Evolutionary conservation across 2,888 invertebrate genomes (phyloP).

Genomic region (Ophion obscuratus): DNA sequence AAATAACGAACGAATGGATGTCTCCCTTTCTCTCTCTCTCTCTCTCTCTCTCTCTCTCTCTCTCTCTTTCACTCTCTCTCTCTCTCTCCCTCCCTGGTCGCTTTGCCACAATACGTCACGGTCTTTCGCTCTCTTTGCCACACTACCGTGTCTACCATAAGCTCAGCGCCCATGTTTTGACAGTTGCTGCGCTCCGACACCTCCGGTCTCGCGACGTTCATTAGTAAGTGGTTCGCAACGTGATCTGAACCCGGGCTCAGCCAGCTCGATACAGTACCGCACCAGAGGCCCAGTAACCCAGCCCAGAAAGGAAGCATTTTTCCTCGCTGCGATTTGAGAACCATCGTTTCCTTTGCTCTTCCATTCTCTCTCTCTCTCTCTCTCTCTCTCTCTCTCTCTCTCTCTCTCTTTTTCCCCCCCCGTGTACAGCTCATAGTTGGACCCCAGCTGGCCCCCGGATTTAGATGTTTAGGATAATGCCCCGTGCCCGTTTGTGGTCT

Average conservation of each 20-base stretch:
- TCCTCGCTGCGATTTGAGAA: conserved; percentile 39
- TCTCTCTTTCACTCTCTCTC: conserved; percentile 21
- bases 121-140: conserved; percentile 57
- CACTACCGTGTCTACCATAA: conserved; percentile 12
- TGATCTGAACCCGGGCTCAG: background rate
- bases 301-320: background rate
- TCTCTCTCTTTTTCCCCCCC: background rate
- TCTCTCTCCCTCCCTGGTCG: conserved; percentile 24
- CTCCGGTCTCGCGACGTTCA: conserved; percentile 80
- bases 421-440: conserved; percentile 50
- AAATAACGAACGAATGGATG: conserved; percentile 47
- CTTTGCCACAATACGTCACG: conserved; percentile 63
- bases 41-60: background rate
- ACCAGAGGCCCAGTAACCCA: background rate
- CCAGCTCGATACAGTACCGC: background rate
- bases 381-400: conserved; percentile 15
- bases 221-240: conserved; percentile 82
- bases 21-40: conserved; percentile 20
- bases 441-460: conserved; percentile 83
- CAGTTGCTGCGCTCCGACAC: conserved; percentile 84
- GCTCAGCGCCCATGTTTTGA: conserved; percentile 81
- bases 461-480: conserved; percentile 84
- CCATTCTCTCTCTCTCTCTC: conserved; percentile 5
- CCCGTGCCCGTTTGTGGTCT: conserved; percentile 73
- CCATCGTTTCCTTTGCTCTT: conserved; percentile 15